Evolutionary conservation across 2,113 vertebrate species (phyloP).

Genomic region (human): GRCh38 chr11:99071001-99071500

Average conservation of each 20-base stretch:
- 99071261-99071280: neutral
- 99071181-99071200: neutral
- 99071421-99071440: neutral
- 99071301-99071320: neutral
- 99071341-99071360: conserved; percentile 17
- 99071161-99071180: neutral
- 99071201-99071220: neutral
- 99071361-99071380: conserved; percentile 24
- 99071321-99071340: neutral
- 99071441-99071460: neutral
- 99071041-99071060: neutral
- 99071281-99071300: neutral
- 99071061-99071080: neutral
- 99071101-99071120: neutral
- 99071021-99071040: neutral
- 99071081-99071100: neutral
- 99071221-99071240: neutral
- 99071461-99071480: neutral
- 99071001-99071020: neutral
- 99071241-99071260: neutral
- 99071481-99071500: neutral
- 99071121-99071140: neutral
- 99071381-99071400: neutral
- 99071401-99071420: neutral
- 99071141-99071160: neutral